phyloP scores from a whole-genome alignment of 92 coral and sea anemone genomes.

The Porites lobata region DNA sequence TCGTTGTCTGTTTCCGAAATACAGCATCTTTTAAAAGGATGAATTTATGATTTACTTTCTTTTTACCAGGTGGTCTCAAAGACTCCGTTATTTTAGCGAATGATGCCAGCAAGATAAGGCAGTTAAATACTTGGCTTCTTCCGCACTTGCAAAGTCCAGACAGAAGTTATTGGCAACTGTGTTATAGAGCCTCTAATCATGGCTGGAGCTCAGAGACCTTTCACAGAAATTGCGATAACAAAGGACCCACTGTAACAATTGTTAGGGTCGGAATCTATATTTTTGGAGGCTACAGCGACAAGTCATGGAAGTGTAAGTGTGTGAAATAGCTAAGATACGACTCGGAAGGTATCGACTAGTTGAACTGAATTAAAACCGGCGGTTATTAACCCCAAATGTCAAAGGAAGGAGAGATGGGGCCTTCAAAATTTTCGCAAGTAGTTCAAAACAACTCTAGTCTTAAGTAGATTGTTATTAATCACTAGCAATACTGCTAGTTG shows the following conservation, averaged over 20 bases:
- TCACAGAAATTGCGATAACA: constrained; percentile 16
- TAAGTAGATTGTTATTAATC: too few species aligned
- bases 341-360: too few species aligned
- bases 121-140: constrained; percentile 21
- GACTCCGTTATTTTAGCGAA: neutral
- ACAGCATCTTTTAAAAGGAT: too few species aligned
- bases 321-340: too few species aligned
- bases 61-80: constrained; percentile 15
- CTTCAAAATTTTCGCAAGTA: too few species aligned
- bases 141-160: neutral
- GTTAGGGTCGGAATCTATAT: constrained; percentile 21
- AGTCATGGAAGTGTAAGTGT: constrained; percentile 18
- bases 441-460: too few species aligned
- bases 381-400: too few species aligned
- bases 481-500: too few species aligned
- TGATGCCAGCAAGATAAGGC: constrained; percentile 8
- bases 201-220: constrained; percentile 22
- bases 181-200: neutral
- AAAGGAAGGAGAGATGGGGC: too few species aligned
- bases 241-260: constrained; percentile 34
- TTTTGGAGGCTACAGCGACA: constrained; percentile 32
- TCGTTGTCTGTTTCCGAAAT: too few species aligned
- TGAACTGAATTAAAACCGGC: too few species aligned
- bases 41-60: too few species aligned
- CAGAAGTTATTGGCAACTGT: constrained; percentile 24